Base-by-base conservation (phyloP, 2,797 vertebrate genomes). In the Adrianichthys oophorus region DNA sequence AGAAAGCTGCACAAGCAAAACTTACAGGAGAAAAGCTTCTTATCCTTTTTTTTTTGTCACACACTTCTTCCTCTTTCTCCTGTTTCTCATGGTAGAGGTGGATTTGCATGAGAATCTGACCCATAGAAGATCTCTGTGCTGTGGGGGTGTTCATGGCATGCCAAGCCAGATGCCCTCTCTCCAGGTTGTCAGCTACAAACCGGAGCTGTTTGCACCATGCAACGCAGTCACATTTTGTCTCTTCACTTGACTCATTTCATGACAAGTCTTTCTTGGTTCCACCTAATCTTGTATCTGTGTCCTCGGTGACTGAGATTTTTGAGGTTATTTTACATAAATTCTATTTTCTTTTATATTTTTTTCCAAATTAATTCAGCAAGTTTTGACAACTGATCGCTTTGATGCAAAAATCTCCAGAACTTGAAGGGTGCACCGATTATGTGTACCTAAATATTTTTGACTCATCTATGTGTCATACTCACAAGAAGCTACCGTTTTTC, bases 141-240 rank as follows among this genome's bases (percentile, higher is more conserved):
- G 85, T 85, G 86, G 85, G 82, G 82, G 87, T 82, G 85, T 82
- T 73, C 68, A 67, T 71, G 56, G 67, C 51, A 67, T 80, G 72
- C 79, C 74, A 58, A 62, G 74, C 78, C 85, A 90, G 85, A 85
- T 91, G 87, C 85, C 85, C 83, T 88, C 83, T 82, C 88, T 77
- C 82, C 79, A 70, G 88, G 86, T 87, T 81, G 48, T 73, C 79
- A 50, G 55, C 67, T 70, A 80, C 81, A 84, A 68, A 67, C 76
- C 62, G 62, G 52, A 32, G 32, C 45, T 62, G 41, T 47, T 68
- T 41, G 49, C 64, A 70, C 56, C 47, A 41, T 56, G 59, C 14
- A 15, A 1, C 24, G 50, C 15, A 64, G 48, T 17, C 49, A 52
- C 56, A 65, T 15, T 58, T 58, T 18, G 26, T 12, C 18, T 68